A percentile compares a stretch with the other conserved stretches of the same genome.
Evolutionary conservation across 2,888 invertebrate species (phyloP).

Genomic region (Neuroscelio doddi): DNA sequence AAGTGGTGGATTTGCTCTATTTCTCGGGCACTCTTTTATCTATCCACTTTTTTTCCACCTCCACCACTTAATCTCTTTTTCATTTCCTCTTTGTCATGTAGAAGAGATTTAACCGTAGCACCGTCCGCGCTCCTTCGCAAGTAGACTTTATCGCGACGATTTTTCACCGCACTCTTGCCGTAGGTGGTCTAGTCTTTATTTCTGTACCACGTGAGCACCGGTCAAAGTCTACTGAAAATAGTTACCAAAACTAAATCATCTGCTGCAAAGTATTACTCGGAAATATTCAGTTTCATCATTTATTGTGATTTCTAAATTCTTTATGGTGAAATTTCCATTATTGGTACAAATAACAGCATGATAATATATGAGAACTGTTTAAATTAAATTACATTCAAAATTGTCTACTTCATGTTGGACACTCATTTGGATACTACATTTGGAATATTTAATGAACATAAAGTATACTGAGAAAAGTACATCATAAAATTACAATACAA

Average conservation of each 20-base stretch:
- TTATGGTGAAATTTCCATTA: too few relatives aligned
- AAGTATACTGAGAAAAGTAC: too few relatives aligned
- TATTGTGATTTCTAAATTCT: too few relatives aligned
- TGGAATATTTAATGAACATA: too few relatives aligned
- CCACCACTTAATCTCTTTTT: slow-evolving; percentile 13
- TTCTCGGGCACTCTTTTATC: slow-evolving; percentile 10
- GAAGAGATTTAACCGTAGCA: slow-evolving; percentile 5
- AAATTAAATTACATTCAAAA: too few relatives aligned
- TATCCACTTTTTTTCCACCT: slow-evolving; percentile 4
- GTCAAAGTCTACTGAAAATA: neutral
- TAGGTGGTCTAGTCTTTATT: slow-evolving; percentile 12
- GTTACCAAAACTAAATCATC: slow-evolving; percentile 2
- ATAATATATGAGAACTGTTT: too few relatives aligned
- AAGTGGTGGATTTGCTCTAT: slow-evolving; percentile 1
- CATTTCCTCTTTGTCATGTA: slow-evolving; percentile 17
- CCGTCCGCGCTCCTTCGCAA: slow-evolving; percentile 10
- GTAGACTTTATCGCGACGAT: slow-evolving; percentile 13
- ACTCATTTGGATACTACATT: too few relatives aligned
- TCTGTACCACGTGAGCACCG: slow-evolving; percentile 1
- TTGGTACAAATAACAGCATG: too few relatives aligned
- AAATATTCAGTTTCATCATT: too few relatives aligned
- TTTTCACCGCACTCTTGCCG: slow-evolving; percentile 9
- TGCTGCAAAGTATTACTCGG: too few relatives aligned
- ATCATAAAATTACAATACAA: too few relatives aligned
- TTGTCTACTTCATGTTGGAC: too few relatives aligned